Base-by-base conservation (phyloP, 2,113 vertebrate species). In the Burhinus oedicnemus region DNA sequence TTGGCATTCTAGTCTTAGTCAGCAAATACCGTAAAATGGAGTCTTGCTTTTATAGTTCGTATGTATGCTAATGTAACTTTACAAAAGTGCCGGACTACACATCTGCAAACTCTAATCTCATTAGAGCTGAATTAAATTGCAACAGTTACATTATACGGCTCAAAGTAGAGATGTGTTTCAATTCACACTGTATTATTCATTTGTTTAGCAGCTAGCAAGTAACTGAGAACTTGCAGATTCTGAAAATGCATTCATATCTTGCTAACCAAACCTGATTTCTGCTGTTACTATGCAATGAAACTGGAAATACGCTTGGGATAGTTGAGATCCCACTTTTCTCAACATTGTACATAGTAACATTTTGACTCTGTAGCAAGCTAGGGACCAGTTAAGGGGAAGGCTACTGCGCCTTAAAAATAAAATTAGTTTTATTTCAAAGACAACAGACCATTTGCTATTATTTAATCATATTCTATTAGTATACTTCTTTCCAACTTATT, bases 51-150 rank as follows among this genome's bases (percentile, higher is more conserved):
- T 86, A 71, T 61, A 65, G 58, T 80, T 79, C 34, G 32, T 60
- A 57, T 71, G 19, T 83, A 68, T 89, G 65, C 36, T 91, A 90
- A 93, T 70, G 20, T 16, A 38, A 18, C 40, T 85, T 96, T 88
- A 77, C 44, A 66, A 69, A 91, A 65, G 29, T 85, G 42, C 25
- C 54, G 26, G 65, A 77, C 58, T 57, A 65, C 29, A 52, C 30
- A 47, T 60, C 61, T 26, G 7, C 47, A 72, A 87, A 60, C 34
- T 51, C 64, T 84, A 71, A 83, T 91, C 89, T 91, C 65, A 26
- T 95, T 86, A 95, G 36, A 93, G 27, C 12, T 13, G 13, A 93
- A 94, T 83, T 74, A 90, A 94, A 96, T 76, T 66, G 54, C 42
- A 90, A 68, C 21, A 42, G 76, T 88, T 83, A 57, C 36, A 32